phyloP scores from a whole-genome alignment of 2,888 invertebrate genomes.

The Sarcophaga rosellei region DNA sequence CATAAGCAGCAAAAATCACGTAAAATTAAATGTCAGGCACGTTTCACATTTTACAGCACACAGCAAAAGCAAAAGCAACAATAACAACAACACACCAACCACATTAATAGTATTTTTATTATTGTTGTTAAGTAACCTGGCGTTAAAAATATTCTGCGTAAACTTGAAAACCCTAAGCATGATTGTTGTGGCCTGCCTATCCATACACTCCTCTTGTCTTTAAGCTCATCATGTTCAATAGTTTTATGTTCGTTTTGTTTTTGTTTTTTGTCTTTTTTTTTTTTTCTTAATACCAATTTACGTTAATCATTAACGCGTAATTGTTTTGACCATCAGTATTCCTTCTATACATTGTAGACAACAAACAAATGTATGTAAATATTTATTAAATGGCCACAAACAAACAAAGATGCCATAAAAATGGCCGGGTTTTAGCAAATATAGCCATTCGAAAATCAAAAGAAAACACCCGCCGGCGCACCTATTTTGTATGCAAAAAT shows the following conservation, averaged over 20 bases:
- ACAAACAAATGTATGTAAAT: neutral
- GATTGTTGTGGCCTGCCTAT: too few relatives aligned
- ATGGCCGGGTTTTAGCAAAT: conserved; percentile 64
- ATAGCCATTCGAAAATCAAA: conserved; percentile 66
- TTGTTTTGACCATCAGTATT: conserved; percentile 66
- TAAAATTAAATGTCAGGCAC: neutral
- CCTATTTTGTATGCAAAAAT: conserved; percentile 70
- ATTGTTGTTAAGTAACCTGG: conserved; percentile 33
- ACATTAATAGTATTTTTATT: conserved; percentile 10
- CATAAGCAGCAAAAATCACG: neutral
- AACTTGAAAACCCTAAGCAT: neutral
- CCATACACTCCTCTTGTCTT: too few relatives aligned
- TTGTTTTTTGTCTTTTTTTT: too few relatives aligned
- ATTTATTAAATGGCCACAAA: neutral
- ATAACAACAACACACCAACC: neutral
- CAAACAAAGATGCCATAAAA: conserved; percentile 59
- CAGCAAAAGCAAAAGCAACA: neutral
- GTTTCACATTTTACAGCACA: neutral
- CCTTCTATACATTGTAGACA: neutral
- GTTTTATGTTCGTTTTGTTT: neutral
- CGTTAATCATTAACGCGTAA: conserved; percentile 61
- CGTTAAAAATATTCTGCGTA: conserved; percentile 58
- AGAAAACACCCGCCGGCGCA: conserved; percentile 67
- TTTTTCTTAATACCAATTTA: conserved; percentile 52
- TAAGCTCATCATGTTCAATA: neutral